These are phyloP conservation scores for Drosophila azteca DNA, from an alignment of 1,140 invertebrate genomes.

Conservation along the genomic window DNA sequence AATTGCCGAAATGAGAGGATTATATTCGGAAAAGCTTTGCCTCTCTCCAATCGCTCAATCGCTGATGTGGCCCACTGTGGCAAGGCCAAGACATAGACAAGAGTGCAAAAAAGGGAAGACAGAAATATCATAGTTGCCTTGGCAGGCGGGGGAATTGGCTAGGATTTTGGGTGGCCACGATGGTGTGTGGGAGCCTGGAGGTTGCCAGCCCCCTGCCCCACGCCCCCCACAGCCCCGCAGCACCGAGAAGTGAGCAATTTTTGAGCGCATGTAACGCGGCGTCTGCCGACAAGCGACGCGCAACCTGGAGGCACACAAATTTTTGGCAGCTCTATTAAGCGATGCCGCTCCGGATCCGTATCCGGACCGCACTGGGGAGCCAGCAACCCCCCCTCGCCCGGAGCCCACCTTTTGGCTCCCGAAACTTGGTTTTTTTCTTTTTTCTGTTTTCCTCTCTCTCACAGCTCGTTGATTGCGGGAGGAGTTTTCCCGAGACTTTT, in stretches of 20 bases:
- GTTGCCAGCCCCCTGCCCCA: background rate
- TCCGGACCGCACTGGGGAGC: constrained; percentile 13
- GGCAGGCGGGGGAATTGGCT: constrained; percentile 72
- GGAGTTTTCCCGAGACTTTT: constrained; percentile 32
- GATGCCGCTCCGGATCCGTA: constrained; percentile 48
- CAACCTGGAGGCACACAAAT: constrained; percentile 63
- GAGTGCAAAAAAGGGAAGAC: constrained; percentile 30
- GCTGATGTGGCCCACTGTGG: constrained; percentile 32
- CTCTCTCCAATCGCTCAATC: no score
- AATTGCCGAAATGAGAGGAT: no score
- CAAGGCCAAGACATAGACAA: constrained; percentile 34
- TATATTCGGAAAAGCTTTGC: no score
- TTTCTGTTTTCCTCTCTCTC: constrained; percentile 45
- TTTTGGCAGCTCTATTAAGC: constrained; percentile 80
- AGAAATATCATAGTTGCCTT: constrained; percentile 51
- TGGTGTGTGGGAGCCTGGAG: background rate
- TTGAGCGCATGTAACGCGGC: constrained; percentile 70
- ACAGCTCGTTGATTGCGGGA: constrained; percentile 21
- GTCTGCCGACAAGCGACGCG: constrained; percentile 52
- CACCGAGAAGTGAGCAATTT: constrained; percentile 55
- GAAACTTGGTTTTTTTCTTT: constrained; percentile 12
- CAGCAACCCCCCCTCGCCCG: constrained; percentile 3
- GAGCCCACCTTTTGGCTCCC: constrained; percentile 28
- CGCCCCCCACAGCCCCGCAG: no score
- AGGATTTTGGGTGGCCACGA: constrained; percentile 22